Evolutionary conservation across 2,888 invertebrate genomes (phyloP), one percentile per base, ranked within the genome.

Genomic region (Melipona bicolor): DNA sequence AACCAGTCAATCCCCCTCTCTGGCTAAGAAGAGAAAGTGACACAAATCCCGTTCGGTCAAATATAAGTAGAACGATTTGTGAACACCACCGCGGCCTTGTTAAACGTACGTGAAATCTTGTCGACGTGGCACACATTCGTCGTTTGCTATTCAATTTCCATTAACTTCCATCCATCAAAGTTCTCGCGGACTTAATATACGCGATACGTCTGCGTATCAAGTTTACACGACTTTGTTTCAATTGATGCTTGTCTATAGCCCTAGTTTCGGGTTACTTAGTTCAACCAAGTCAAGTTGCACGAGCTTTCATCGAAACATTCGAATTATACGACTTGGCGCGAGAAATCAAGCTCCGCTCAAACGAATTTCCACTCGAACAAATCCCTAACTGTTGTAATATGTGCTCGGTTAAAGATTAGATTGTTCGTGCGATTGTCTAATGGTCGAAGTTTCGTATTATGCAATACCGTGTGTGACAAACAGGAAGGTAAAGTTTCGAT

Each of bases 61-160:
- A 56, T 54, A 67, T 67, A 56, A 75, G 17, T 49, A 62, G 62
- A 9, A 17, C 50, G 19, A 62, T 62, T 73, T 52, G 52, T 50
- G 61, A 50, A 73, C 32, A 32, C 11, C 0, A 4, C n/a, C 15
- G 2, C 4, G 36, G 4, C n/a, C 50, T 0, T 27, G 21, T 49
- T 21, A 32, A 72, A 27, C 27, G 49, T 62, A 62, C 17, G 56
- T n/a, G 54, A 70, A 21, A 70, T 70, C 54, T 54, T 13, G 59
- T 11, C 11, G 17, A 1, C 43, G 6, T n/a, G 32, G 36, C 32
- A n/a, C 36, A 54, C n/a, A 24, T 49, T 43, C 49, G 13, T 36
- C 13, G 36, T 64, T 15, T 32, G 21, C 32, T 64, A 13, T 32
- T 64, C 21, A 21, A 64, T 64, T 21, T 4, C 62, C 32, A 32